phyloP scores from a whole-genome alignment of 1,140 invertebrate genomes.

The Drosophila nannoptera region DNA sequence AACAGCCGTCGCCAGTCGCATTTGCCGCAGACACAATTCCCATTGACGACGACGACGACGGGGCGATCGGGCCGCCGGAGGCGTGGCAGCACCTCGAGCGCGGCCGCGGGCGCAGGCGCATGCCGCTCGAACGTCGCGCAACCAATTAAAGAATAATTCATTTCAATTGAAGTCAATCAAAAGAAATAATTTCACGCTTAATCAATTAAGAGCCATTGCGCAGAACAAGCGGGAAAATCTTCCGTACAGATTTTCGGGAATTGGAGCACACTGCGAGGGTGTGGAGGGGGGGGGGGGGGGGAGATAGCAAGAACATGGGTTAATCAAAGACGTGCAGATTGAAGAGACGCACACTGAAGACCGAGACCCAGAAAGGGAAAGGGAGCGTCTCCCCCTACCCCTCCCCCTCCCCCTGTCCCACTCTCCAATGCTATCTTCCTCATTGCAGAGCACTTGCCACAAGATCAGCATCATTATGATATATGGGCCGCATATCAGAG shows the following conservation, averaged over 20 bases:
- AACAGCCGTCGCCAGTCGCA: conserved; percentile 52
- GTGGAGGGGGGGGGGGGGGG: no score
- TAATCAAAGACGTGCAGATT: conserved; percentile 17
- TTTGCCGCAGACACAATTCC: conserved; percentile 50
- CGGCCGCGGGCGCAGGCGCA: conserved; percentile 41
- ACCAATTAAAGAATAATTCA: conserved; percentile 77
- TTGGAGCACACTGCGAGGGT: neutral
- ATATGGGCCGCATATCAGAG: conserved; percentile 39
- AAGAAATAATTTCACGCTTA: conserved; percentile 77
- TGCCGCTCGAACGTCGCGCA: conserved; percentile 47
- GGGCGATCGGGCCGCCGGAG: neutral
- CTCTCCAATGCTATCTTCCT: neutral
- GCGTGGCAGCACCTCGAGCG: conserved; percentile 15
- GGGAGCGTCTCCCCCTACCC: no score
- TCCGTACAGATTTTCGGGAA: conserved; percentile 40
- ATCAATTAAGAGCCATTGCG: conserved; percentile 59
- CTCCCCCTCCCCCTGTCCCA: no score
- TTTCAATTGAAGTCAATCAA: conserved; percentile 78
- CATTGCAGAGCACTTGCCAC: neutral
- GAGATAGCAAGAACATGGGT: neutral
- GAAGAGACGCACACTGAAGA: neutral
- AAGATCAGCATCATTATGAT: conserved; percentile 64
- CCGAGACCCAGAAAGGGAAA: neutral
- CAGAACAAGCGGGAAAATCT: conserved; percentile 22
- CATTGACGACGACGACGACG: conserved; percentile 31